phyloP scores from a whole-genome alignment of 2,888 invertebrate genomes.

The Aplocera efformata region DNA sequence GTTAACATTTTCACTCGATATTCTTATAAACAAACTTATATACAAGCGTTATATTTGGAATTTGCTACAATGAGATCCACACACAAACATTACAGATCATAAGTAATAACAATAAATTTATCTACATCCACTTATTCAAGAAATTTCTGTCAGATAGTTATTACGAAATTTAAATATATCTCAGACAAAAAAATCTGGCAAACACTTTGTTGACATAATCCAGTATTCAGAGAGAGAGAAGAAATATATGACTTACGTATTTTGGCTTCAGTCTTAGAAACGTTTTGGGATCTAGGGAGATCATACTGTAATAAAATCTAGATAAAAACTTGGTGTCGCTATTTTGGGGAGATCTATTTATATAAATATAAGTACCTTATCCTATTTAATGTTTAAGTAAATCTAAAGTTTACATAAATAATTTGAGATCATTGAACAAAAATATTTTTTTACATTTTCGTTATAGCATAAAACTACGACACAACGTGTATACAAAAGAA shows the following conservation, averaged over 20 bases:
- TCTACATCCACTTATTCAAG: conserved; percentile 10
- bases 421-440: conserved; percentile 76
- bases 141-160: conserved; percentile 16
- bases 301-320: conserved; percentile 45
- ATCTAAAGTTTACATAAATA: conserved; percentile 72
- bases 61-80: conserved; percentile 69
- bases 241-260: conserved; percentile 19
- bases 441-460: conserved; percentile 44
- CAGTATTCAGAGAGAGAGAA: conserved; percentile 7
- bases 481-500: conserved; percentile 13
- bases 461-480: conserved; percentile 27
- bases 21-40: conserved; percentile 28
- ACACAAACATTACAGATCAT: conserved; percentile 41
- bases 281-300: conserved; percentile 63
- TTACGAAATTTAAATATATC: conserved; percentile 11
- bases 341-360: conserved; percentile 25
- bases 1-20: conserved; percentile 60
- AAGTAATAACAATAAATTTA: conserved; percentile 20
- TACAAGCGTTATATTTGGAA: conserved; percentile 44
- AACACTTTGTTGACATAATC: conserved; percentile 11
- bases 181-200: conserved; percentile 20
- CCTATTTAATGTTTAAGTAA: conserved; percentile 51
- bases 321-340: conserved; percentile 32
- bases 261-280: conserved; percentile 52
- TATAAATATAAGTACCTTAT: conserved; percentile 60